A percentile compares a stretch with the other conserved stretches of the same genome.
phyloP scores from a whole-genome alignment of 1,140 invertebrate species.

The Forficula auricularia region DNA sequence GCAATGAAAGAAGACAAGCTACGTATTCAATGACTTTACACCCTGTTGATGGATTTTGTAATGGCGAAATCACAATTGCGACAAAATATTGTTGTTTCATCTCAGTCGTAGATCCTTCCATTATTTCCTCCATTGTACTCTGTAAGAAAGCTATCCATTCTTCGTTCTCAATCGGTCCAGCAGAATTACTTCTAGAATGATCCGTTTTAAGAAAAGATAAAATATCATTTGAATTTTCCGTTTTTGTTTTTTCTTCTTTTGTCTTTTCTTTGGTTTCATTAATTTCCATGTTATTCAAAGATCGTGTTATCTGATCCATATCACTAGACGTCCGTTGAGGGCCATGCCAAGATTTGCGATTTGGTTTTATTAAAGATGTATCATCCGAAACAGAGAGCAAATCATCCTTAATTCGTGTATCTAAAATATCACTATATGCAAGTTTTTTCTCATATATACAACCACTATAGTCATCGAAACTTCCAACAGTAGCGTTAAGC shows the following conservation, averaged over 20 bases:
- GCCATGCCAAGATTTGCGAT: too few species aligned
- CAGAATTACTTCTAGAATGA: slow-evolving; percentile 22
- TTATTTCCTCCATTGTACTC: slow-evolving; percentile 24
- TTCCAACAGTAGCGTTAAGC: too few species aligned
- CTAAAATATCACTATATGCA: too few species aligned
- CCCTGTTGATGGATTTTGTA: slow-evolving; percentile 43
- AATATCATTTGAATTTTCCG: slow-evolving; percentile 18
- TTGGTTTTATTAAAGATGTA: too few species aligned
- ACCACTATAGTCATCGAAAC: too few species aligned
- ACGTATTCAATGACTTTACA: slow-evolving; percentile 45
- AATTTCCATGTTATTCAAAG: too few species aligned
- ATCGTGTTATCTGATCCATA: too few species aligned
- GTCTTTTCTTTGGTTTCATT: neutral
- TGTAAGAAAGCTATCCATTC: slow-evolving; percentile 59
- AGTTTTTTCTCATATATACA: too few species aligned
- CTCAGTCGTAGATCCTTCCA: slow-evolving; percentile 53
- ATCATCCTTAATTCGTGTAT: too few species aligned
- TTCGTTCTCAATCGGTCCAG: slow-evolving; percentile 55
- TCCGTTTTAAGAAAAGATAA: slow-evolving; percentile 11
- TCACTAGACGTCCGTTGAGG: too few species aligned
- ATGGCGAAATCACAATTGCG: slow-evolving; percentile 48
- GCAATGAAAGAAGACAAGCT: slow-evolving; percentile 46
- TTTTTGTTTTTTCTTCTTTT: slow-evolving; percentile 20
- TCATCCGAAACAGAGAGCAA: too few species aligned
- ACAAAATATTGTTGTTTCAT: slow-evolving; percentile 52